Percentiles rank a stretch among this genome's conserved stretches.
Conservation (phyloP, 2,797 vertebrate species). For the Enteromius anoplus region DNA sequence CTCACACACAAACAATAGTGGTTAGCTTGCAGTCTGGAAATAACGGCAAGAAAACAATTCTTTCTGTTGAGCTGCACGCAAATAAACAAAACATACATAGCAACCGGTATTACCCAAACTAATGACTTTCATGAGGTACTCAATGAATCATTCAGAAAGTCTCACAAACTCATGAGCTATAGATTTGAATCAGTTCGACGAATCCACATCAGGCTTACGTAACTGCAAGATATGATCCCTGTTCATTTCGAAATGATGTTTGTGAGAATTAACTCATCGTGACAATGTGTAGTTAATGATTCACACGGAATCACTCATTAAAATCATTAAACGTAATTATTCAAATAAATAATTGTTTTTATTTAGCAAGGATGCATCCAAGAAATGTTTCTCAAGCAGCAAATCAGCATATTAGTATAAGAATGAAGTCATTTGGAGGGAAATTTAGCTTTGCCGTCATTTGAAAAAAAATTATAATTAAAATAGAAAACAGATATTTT, state of each 20-base stretch:
- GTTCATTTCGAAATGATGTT: neutral
- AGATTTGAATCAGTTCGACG: neutral
- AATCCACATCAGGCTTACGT: too few species aligned
- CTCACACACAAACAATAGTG: neutral
- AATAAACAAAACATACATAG: constrained; percentile 19
- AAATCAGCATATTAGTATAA: neutral
- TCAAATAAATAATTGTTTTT: neutral
- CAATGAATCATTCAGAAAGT: constrained; percentile 15
- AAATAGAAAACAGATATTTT: neutral
- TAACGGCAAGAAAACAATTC: neutral
- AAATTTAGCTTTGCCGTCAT: too few species aligned
- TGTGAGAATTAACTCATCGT: neutral
- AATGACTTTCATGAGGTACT: neutral
- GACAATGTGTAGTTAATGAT: neutral
- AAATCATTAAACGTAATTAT: neutral
- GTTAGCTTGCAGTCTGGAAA: neutral
- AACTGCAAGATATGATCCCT: neutral
- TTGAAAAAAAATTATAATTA: too few species aligned
- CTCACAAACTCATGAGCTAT: neutral
- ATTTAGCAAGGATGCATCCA: neutral
- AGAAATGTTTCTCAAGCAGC: neutral
- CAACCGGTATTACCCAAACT: neutral
- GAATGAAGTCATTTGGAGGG: too few species aligned
- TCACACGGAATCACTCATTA: neutral
- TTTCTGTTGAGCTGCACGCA: neutral